A percentile compares a stretch with the other conserved stretches of the same genome.
phyloP scores from a whole-genome alignment of 2,113 vertebrate species.

The Periophthalmodon schlosseri region DNA sequence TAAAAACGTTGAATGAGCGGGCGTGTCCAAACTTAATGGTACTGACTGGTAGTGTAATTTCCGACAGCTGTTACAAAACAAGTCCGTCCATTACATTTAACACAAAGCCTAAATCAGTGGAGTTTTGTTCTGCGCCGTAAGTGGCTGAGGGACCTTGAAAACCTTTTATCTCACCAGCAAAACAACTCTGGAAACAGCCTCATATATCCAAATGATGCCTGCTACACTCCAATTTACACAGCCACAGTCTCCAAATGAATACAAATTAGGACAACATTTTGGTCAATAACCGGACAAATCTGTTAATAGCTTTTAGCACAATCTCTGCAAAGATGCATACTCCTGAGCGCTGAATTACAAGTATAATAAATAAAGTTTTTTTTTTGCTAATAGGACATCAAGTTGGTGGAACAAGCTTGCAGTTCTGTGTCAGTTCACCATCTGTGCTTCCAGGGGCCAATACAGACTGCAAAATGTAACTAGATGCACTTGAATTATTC shows the following conservation, averaged over 20 bases:
- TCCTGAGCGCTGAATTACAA: background rate
- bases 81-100: background rate
- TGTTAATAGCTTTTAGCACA: background rate
- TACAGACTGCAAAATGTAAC: background rate
- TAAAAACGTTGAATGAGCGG: no score
- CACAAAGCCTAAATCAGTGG: background rate
- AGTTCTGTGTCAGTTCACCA: background rate
- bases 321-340: background rate
- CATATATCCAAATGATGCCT: background rate
- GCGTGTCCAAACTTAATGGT: no score
- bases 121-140: background rate
- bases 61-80: background rate
- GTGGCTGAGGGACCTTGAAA: background rate
- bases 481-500: background rate
- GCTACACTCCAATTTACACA: background rate
- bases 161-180: background rate
- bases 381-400: background rate
- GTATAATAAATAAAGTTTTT: background rate
- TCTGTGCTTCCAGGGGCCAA: background rate
- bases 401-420: background rate
- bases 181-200: background rate
- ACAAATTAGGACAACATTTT: conserved; percentile 3
- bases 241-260: background rate
- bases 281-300: background rate
- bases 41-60: no score